Evolutionary conservation across 2,113 vertebrate species (phyloP), one percentile per base, ranked within the genome.

Genomic region (Rhinopomastus cyanomelas): DNA sequence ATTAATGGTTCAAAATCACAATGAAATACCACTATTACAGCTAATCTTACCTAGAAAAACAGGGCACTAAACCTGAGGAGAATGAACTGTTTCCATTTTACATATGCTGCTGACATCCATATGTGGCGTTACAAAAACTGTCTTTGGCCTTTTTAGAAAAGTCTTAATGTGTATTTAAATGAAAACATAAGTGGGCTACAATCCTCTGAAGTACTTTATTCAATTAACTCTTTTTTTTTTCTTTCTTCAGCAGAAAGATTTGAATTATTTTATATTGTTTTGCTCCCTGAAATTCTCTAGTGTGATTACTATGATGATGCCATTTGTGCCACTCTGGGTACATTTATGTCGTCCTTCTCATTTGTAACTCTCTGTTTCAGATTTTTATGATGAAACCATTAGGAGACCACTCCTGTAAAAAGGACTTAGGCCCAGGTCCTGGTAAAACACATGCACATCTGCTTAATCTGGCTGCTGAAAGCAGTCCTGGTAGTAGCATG

Each of bases 171-270:
- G 84, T 92, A 96, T 95, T 95, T 95, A 95, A 96, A 96, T 95
- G 95, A 97, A 97, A 96, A 96, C 95, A 96, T 95, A 97, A 97
- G 95, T 95, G 95, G 76, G 79, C 88, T 95, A 93, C 90, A 95
- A 93, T 92, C 87, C 89, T 95, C 95, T 90, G 84, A 96, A 95
- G 95, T 93, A 89, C 95, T 95, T 96, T 93, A 94, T 96, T 95
- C 95, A 96, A 96, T 96, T 97, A 96, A 95, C 89, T 97, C 93
- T 95, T 96, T 95, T 92, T n/a, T 92, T 93, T 96, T 95, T 68
- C 80, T 84, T 91, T 90, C 52, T 72, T 95, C 79, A 85, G 83
- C 59, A 92, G 75, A 96, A 97, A 88, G 75, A 96, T 91, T 89
- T 93, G 92, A 96, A 95, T 96, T 96, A 93, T 96, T 95, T 95